A percentile compares a stretch with the other conserved stretches of the same genome.
Conservation (phyloP, 2,113 vertebrate species). For the Andinoacara biseriatus region DNA sequence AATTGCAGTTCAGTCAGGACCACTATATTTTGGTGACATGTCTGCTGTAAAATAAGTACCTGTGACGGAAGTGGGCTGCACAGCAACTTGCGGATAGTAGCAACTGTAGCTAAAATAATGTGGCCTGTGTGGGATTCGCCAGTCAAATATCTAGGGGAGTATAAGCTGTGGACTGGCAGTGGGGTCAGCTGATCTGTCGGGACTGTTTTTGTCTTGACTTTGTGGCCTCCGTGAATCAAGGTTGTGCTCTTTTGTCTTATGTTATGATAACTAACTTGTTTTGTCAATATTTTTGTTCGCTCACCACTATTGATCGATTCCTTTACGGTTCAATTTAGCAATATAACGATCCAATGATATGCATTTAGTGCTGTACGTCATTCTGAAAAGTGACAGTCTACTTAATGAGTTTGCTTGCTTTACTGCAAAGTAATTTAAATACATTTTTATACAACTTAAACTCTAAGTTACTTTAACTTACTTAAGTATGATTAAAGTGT, state of each 20-base stretch:
- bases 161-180: too few species aligned
- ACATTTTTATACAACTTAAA: background rate
- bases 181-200: too few species aligned
- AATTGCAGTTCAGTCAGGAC: background rate
- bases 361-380: background rate
- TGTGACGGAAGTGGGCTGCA: background rate
- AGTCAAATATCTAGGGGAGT: too few species aligned
- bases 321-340: background rate
- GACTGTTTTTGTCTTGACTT: too few species aligned
- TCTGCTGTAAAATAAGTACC: background rate
- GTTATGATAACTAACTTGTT: background rate
- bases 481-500: background rate
- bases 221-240: too few species aligned
- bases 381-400: background rate
- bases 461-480: background rate
- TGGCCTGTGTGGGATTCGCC: too few species aligned
- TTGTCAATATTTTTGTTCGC: background rate
- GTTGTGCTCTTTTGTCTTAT: background rate
- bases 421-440: background rate
- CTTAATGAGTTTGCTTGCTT: background rate
- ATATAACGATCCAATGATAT: background rate
- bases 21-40: background rate
- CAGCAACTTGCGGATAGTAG: background rate
- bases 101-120: too few species aligned
- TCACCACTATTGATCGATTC: background rate